These are phyloP conservation scores for Heliothis subflexa DNA, from an alignment of 1,140 invertebrate genomes.

Conservation along the genomic window DNA sequence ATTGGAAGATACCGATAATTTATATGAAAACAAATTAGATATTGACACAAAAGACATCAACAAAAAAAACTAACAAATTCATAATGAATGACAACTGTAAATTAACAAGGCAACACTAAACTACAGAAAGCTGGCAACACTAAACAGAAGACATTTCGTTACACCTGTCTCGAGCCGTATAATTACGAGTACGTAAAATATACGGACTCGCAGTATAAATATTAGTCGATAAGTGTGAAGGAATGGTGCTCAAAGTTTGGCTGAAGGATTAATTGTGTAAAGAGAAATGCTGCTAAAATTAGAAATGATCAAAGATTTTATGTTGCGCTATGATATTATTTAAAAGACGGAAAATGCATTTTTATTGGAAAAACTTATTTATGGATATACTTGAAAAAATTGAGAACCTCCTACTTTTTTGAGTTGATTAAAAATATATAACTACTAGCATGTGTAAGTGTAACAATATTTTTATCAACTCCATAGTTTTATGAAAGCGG, in stretches of 20 bases:
- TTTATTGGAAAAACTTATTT: too few relatives aligned
- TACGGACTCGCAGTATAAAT: conserved; percentile 52
- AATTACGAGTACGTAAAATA: conserved; percentile 70
- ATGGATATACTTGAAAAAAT: too few relatives aligned
- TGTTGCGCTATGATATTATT: too few relatives aligned
- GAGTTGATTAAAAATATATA: too few relatives aligned
- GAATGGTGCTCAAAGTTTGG: conserved; percentile 57
- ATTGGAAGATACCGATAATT: neutral
- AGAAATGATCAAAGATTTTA: too few relatives aligned
- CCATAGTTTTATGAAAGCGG: too few relatives aligned
- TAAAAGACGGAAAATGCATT: too few relatives aligned
- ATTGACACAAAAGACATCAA: neutral
- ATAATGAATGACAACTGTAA: conserved; percentile 27
- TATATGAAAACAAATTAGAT: neutral
- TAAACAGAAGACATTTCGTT: conserved; percentile 20
- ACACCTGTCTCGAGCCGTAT: conserved; percentile 67
- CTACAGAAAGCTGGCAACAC: neutral
- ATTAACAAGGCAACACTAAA: conserved; percentile 35
- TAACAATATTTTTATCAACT: too few relatives aligned
- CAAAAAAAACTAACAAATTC: neutral
- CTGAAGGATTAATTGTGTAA: neutral
- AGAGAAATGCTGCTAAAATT: too few relatives aligned
- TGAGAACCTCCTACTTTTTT: too few relatives aligned
- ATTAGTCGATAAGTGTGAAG: conserved; percentile 59
- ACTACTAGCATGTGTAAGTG: too few relatives aligned